Evolutionary conservation across 35 echinoderm and acorn worm genomes (phyloP).

Genomic region (Ptychodera flava): DNA sequence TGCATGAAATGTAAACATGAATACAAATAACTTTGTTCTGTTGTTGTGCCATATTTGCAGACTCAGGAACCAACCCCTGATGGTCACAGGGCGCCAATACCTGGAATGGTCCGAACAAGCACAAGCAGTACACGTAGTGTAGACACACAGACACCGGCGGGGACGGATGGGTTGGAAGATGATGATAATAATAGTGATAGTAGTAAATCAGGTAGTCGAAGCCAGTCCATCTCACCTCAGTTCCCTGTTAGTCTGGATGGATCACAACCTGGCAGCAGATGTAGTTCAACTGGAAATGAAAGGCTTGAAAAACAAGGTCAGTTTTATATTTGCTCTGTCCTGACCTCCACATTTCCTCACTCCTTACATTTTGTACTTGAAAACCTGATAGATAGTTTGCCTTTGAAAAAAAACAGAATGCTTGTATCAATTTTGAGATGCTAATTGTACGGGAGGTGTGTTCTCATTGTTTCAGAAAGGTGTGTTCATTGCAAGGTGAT

Average conservation of each 20-base stretch:
- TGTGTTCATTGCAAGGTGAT: no score
- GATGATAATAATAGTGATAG: slow-evolving; percentile 30
- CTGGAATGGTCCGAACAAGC: slow-evolving; percentile 29
- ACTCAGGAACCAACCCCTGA: slow-evolving; percentile 39
- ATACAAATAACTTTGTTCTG: no score
- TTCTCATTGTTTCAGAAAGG: no score
- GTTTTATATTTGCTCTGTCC: slow-evolving; percentile 5
- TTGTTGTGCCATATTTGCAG: no score
- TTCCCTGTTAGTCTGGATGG: slow-evolving; percentile 57
- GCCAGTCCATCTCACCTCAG: slow-evolving; percentile 60
- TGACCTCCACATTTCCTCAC: not conserved
- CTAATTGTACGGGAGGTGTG: no score
- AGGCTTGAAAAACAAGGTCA: slow-evolving; percentile 68
- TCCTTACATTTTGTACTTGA: no score
- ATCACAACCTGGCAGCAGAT: slow-evolving; percentile 80
- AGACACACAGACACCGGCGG: slow-evolving; percentile 69
- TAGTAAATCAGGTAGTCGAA: slow-evolving; percentile 55
- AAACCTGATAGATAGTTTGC: no score
- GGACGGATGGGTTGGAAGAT: slow-evolving; percentile 38
- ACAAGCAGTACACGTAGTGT: slow-evolving; percentile 26
- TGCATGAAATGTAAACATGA: no score
- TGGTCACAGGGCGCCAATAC: slow-evolving; percentile 78
- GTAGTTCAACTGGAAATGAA: slow-evolving; percentile 80
- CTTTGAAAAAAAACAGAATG: no score
- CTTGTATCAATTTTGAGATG: no score